These are phyloP conservation scores for Athalia circularis DNA, from an alignment of 2,888 invertebrate genomes.

Conservation along the genomic window DNA sequence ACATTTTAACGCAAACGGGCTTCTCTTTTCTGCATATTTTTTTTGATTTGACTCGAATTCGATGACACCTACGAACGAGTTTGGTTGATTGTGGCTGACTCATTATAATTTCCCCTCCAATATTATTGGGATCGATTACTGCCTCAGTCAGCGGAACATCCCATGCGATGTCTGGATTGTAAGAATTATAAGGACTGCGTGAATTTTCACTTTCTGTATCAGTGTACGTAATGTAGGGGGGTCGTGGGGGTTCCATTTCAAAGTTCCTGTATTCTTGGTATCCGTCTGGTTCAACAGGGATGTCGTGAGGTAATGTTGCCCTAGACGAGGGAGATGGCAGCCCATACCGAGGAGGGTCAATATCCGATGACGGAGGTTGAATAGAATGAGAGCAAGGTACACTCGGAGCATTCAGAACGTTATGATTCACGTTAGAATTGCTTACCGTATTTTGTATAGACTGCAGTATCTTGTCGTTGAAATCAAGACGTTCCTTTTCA, in stretches of 20 bases:
- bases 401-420: conserved; percentile 16
- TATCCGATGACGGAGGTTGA: conserved; percentile 4
- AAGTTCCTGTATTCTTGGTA: neutral
- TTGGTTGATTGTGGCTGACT: neutral
- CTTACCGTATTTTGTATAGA: conserved; percentile 15
- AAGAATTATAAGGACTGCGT: conserved; percentile 3
- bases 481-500: conserved; percentile 14
- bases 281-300: neutral
- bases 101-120: conserved; percentile 3
- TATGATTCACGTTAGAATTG: conserved; percentile 22
- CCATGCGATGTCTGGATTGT: neutral
- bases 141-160: neutral
- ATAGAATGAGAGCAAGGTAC: conserved; percentile 1
- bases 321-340: neutral
- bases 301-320: conserved; percentile 18
- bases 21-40: neutral
- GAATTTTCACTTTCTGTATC: neutral
- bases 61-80: conserved; percentile 1
- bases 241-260: conserved; percentile 5
- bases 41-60: neutral
- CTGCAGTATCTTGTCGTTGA: conserved; percentile 8
- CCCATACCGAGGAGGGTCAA: neutral
- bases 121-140: neutral
- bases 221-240: conserved; percentile 1
- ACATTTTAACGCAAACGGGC: neutral